Evolutionary conservation across 2,888 invertebrate genomes (phyloP).

Genomic region (Catocala nupta): DNA sequence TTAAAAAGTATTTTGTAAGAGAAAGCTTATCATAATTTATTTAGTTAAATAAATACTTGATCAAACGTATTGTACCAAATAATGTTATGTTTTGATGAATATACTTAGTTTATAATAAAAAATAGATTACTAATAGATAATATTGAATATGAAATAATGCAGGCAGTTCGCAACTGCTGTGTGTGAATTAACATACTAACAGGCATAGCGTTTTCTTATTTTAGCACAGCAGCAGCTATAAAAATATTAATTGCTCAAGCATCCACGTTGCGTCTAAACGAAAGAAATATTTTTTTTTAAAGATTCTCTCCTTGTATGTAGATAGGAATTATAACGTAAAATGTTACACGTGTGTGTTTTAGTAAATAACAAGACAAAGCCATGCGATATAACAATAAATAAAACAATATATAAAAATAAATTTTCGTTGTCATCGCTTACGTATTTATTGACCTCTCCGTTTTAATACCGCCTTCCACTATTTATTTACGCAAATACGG

Average conservation of each 20-base stretch:
- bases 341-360: background rate
- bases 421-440: slow-evolving; percentile 40
- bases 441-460: slow-evolving; percentile 50
- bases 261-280: background rate
- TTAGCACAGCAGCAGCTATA: slow-evolving; percentile 5
- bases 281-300: slow-evolving; percentile 1
- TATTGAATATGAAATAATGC: no score
- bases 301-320: background rate
- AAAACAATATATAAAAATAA: slow-evolving; percentile 21
- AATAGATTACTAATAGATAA: no score
- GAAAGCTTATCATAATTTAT: no score
- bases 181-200: background rate
- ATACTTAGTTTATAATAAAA: no score
- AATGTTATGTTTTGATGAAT: no score
- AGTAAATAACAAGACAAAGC: slow-evolving; percentile 1
- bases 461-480: slow-evolving; percentile 58
- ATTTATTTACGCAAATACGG: slow-evolving; percentile 77
- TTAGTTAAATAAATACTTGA: no score
- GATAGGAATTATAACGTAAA: background rate
- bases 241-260: slow-evolving; percentile 2
- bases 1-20: no score
- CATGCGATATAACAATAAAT: slow-evolving; percentile 11
- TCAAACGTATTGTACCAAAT: no score
- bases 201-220: background rate
- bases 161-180: no score